Evolutionary conservation across 2,113 vertebrate species (phyloP), one percentile per base, ranked within the genome.

Genomic region (Albula goreensis): DNA sequence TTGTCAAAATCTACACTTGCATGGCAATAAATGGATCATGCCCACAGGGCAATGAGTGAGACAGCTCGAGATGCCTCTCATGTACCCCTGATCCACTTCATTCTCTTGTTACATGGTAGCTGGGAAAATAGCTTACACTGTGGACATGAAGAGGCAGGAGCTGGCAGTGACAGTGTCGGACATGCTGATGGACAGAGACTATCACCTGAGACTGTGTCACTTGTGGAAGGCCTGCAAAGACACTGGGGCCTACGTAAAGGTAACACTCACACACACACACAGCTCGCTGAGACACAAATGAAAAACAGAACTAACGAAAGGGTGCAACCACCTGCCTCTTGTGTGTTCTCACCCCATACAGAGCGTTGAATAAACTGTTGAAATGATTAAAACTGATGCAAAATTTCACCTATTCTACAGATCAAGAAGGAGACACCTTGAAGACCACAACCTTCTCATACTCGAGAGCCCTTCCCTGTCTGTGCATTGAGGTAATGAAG

Each of bases 401-500:
- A 41, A 41, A 41, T 41, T 41, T 41, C 31, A 41, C 31, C 31
- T 41, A 41, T 80, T 88, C 86, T 82, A 81, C 93, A 98, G 97
- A 92, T 98, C 87, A 95, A 93, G 90, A 95, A 92, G 51, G 95
- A 50, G 93, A 96, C 81, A 19, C 91, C 2, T 22, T 90, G 1
- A 96, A 96, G 91, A 93, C 91, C 0, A 86, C 87, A 66, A 93
- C 91, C 50, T 90, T 97, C 79, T 88, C 66, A 0, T 98, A 95
- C 89, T 85, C 94, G 31, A 91, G 93, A 89, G 92, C 94, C 25
- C 85, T 97, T n/a, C 97, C 97, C 49, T 98, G 97, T 87, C 95
- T 98, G 50, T 98, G 97, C 87, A 96, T 98, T 57, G 97, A 97
- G 96, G 97, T 98, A 95, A 41, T 41, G 31, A 41, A 41, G 31